Percentiles rank a stretch among this genome's conserved stretches.
These are phyloP conservation scores for Belgica antarctica DNA, from an alignment of 2,888 invertebrate genomes.

Conservation along the genomic window DNA sequence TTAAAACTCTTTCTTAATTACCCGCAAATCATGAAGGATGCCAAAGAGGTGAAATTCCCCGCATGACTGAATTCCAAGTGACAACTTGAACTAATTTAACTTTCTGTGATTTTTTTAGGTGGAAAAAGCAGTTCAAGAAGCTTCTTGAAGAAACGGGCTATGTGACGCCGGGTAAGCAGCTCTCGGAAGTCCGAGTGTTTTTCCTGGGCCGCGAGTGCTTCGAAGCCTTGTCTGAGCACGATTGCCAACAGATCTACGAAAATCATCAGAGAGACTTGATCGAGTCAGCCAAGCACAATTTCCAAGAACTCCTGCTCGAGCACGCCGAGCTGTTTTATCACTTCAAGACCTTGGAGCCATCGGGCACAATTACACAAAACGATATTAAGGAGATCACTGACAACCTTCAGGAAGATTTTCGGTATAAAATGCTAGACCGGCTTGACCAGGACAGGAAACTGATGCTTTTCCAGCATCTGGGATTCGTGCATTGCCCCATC, in stretches of 20 bases:
- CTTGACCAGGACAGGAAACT: constrained; percentile 92
- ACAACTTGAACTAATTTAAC: constrained; percentile 38
- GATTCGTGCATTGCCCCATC: constrained; percentile 93
- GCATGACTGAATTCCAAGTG: too few relatives aligned
- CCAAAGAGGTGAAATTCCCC: constrained; percentile 47
- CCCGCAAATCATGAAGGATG: constrained; percentile 46
- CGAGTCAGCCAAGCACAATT: constrained; percentile 84
- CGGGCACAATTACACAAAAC: constrained; percentile 88
- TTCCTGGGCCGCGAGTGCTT: constrained; percentile 94
- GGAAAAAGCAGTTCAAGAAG: constrained; percentile 92
- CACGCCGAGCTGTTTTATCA: constrained; percentile 91
- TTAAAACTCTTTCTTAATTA: background rate
- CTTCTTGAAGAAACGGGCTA: constrained; percentile 90
- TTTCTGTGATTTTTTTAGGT: constrained; percentile 58
- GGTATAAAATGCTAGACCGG: constrained; percentile 90
- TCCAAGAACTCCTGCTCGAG: constrained; percentile 88
- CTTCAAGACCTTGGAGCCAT: constrained; percentile 84
- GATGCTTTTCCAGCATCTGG: constrained; percentile 91
- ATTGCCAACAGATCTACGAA: constrained; percentile 90
- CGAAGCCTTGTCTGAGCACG: constrained; percentile 84
- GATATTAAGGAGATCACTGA: constrained; percentile 92
- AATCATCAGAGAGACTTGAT: constrained; percentile 88
- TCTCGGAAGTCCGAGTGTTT: constrained; percentile 84
- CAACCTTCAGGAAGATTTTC: constrained; percentile 80
- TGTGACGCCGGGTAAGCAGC: constrained; percentile 91